Base-by-base conservation (phyloP, 2,888 invertebrate genomes). In the Tenodera sinensis region DNA sequence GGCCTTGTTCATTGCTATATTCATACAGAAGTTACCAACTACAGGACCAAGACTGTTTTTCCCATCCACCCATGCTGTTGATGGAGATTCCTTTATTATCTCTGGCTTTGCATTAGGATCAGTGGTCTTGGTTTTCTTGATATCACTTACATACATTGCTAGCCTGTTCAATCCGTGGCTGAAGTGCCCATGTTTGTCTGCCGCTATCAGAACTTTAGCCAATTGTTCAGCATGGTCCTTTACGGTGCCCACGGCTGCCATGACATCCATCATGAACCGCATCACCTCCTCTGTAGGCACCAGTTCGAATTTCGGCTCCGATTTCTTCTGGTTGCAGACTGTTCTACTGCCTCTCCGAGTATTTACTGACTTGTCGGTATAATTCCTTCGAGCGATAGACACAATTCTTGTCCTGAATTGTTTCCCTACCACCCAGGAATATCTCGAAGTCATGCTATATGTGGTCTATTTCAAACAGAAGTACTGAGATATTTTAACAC, bases 131-230 rank as follows among this genome's bases (percentile, higher is more conserved):
- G 93, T 93, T 27, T 15, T 42, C 15, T 85, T 15, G 27, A 85
- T 54, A 54, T 85, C 85, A 9, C 25, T 42, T 42, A 4, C 25
- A 20, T 27, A 82, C 82, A 93, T 93, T 96, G 96, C 96, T 90
- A 97, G 93, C 92, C 98, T 94, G 92, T 98, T 98, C 92, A 98
- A 95, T 20, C 98, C 98, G 93, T 98, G 98, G 92, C 97, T 98
- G 91, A 96, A 97, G 92, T 98, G 98, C 0, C 98, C 98, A 85
- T 97, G 93, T 91, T 96, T 95, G 92, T 98, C 98, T 0, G 98
- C 97, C 47, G 95, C 95, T 87, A 96, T 94, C 87, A 98, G 93
- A 87, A 97, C 95, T 91, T 96, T 95, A 0, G 96, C 97, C 91
- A 97, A 94, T 2, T 94, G 94, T 30, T 93, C 92, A 0, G 97